phyloP scores from a whole-genome alignment of 2,888 invertebrate genomes.

The Phyllotreta striolata region DNA sequence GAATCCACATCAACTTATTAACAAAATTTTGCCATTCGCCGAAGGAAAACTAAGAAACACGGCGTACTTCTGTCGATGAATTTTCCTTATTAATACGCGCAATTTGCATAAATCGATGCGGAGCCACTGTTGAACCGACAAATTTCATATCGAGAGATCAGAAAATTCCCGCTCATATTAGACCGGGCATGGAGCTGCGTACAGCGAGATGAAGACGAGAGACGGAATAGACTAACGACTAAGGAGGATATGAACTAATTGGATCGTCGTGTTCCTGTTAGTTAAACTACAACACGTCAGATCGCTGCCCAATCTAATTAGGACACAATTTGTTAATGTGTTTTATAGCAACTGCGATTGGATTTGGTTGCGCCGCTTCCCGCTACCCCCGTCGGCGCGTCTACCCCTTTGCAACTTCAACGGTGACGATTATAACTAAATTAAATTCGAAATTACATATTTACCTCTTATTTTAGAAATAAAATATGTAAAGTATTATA shows the following conservation, averaged over 20 bases:
- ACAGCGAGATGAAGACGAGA: conserved; percentile 25
- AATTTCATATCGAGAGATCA: conserved; percentile 38
- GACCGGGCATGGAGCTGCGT: conserved; percentile 19
- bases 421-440: background rate
- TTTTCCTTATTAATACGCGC: no score
- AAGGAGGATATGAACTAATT: conserved; percentile 56
- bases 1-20: no score
- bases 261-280: conserved; percentile 55
- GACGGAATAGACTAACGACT: conserved; percentile 45
- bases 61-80: no score
- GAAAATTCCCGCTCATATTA: conserved; percentile 40
- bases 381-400: conserved; percentile 7
- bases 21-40: no score
- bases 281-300: conserved; percentile 60
- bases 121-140: conserved; percentile 21
- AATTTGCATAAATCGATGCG: background rate
- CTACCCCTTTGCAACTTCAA: conserved; percentile 1
- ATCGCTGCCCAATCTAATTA: conserved; percentile 63
- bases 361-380: conserved; percentile 53
- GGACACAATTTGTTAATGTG: conserved; percentile 63
- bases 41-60: no score
- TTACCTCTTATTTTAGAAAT: no score
- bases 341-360: conserved; percentile 61
- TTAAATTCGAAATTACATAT: no score
- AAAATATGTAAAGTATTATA: no score